A percentile compares a stretch with the other conserved stretches of the same genome.
Conservation (phyloP, 2,888 invertebrate genomes). For the Trichopoda pennipes region DNA sequence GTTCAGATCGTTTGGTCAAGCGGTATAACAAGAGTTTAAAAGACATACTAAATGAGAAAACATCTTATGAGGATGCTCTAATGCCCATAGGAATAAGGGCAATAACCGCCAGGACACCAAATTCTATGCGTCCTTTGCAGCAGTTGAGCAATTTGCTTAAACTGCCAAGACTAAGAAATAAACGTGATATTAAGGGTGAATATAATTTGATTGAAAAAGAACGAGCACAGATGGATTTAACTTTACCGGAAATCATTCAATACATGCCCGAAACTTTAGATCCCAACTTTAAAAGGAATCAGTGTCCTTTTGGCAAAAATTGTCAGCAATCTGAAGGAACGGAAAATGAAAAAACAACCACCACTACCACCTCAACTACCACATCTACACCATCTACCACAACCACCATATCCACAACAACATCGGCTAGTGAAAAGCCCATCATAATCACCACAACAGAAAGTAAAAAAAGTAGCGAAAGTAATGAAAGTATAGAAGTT, state of each 20-base stretch:
- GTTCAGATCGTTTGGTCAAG: conserved; percentile 74
- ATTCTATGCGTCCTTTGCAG: conserved; percentile 30
- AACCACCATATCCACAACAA: not conserved
- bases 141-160: conserved; percentile 32
- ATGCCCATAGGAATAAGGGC: not conserved
- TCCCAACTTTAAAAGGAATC: conserved; percentile 76
- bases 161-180: conserved; percentile 32
- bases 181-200: conserved; percentile 79
- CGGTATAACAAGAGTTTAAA: conserved; percentile 74
- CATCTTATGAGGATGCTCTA: not conserved
- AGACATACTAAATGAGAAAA: not conserved
- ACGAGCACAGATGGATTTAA: conserved; percentile 74
- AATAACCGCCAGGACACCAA: not conserved
- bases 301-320: conserved; percentile 74
- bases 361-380: too few relatives aligned
- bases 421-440: not conserved
- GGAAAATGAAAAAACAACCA: too few relatives aligned
- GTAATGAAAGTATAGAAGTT: not conserved
- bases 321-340: not conserved
- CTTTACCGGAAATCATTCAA: conserved; percentile 79
- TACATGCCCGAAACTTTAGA: conserved; percentile 79
- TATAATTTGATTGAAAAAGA: conserved; percentile 77
- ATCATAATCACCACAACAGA: not conserved
- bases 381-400: conserved; percentile 1
- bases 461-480: not conserved